A percentile compares a stretch with the other conserved stretches of the same genome.
Conservation (phyloP, 2,797 vertebrate genomes). For the Myripristis jacobus region DNA sequence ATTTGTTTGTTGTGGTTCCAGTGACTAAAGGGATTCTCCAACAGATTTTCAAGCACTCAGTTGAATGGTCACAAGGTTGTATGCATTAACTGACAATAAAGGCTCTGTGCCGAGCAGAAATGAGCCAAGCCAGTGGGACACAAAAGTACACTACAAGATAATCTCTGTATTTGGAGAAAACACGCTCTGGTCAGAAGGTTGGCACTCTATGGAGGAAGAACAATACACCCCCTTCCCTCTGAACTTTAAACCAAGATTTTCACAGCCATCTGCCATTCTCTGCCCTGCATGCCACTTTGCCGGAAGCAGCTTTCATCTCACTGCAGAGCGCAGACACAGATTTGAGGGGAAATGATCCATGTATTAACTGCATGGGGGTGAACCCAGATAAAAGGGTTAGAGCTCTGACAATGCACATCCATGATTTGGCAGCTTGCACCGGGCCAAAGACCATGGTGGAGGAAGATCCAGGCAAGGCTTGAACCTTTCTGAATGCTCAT, state of each 20-base stretch:
- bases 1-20: no score
- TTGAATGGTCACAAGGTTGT: neutral
- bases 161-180: neutral
- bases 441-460: neutral
- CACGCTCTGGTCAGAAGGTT: slow-evolving; percentile 6
- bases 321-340: slow-evolving; percentile 18
- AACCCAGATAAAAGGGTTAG: slow-evolving; percentile 12
- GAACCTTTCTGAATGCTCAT: neutral
- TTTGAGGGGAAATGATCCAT: slow-evolving; percentile 48
- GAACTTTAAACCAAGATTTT: slow-evolving; percentile 32
- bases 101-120: neutral
- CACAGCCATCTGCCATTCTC: slow-evolving; percentile 28
- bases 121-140: neutral
- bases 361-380: slow-evolving; percentile 18
- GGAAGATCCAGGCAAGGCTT: neutral
- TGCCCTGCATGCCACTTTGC: slow-evolving; percentile 4
- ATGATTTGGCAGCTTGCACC: slow-evolving; percentile 19
- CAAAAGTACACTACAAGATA: neutral
- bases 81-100: neutral
- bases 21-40: no score
- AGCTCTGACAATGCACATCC: slow-evolving; percentile 17
- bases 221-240: neutral
- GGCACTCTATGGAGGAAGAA: neutral
- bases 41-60: no score
- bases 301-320: slow-evolving; percentile 22